Conservation (phyloP, 2,888 invertebrate species). For the Therioaphis trifolii region DNA sequence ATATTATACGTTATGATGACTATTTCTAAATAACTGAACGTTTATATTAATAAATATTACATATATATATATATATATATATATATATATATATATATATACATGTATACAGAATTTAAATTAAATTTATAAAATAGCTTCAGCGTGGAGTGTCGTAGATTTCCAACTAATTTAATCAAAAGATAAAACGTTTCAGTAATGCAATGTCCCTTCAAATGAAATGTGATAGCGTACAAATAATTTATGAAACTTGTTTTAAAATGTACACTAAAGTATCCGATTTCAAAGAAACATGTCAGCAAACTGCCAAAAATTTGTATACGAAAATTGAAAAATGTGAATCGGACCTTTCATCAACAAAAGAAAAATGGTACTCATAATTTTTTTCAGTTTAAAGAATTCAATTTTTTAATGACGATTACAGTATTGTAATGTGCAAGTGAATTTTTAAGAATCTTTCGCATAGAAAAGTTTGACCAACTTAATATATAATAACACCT, state of each 20-base stretch:
- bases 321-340: constrained; percentile 13
- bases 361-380: constrained; percentile 20
- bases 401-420: neutral
- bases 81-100: too few relatives aligned
- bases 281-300: neutral
- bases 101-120: too few relatives aligned
- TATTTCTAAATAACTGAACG: too few relatives aligned
- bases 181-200: constrained; percentile 29
- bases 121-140: neutral
- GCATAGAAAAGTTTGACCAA: too few relatives aligned
- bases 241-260: constrained; percentile 1
- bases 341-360: neutral
- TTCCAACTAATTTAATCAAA: neutral
- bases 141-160: neutral
- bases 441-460: too few relatives aligned
- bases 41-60: too few relatives aligned
- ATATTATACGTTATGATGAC: too few relatives aligned
- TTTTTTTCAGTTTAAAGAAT: too few relatives aligned
- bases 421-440: too few relatives aligned
- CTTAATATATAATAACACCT: too few relatives aligned
- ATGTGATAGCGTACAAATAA: neutral
- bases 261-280: neutral
- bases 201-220: constrained; percentile 39
- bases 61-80: too few relatives aligned
- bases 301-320: neutral